phyloP scores from a whole-genome alignment of 35 echinoderm and acorn worm genomes.

The Ophiothrix spiculata region DNA sequence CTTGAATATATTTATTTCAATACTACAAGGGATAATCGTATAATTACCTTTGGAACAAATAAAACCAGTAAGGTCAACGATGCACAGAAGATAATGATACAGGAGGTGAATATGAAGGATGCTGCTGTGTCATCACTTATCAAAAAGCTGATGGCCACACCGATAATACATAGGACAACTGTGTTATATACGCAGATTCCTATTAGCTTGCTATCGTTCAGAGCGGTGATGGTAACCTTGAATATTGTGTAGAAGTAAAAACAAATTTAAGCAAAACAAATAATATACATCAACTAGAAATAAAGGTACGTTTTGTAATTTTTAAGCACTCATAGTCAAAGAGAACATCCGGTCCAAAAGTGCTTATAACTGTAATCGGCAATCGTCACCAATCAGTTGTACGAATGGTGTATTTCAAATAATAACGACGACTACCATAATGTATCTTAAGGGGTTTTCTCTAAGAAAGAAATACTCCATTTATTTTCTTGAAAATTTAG shows the following conservation, averaged over 20 bases:
- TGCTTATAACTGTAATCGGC: background rate
- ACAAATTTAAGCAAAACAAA: background rate
- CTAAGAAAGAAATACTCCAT: too few relatives aligned
- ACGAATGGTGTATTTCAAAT: too few relatives aligned
- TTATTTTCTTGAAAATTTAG: too few relatives aligned
- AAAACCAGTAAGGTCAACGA: constrained; percentile 47
- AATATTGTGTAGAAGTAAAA: background rate
- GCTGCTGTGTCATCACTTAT: constrained; percentile 36
- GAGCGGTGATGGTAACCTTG: constrained; percentile 62
- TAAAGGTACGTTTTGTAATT: background rate
- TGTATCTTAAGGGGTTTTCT: too few relatives aligned
- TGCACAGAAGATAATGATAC: constrained; percentile 60
- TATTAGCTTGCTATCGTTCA: constrained; percentile 77
- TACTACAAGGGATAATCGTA: too few relatives aligned
- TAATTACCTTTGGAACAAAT: constrained; percentile 67
- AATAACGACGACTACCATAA: too few relatives aligned
- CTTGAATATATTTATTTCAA: too few relatives aligned
- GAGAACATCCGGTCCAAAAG: background rate
- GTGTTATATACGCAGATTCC: constrained; percentile 81
- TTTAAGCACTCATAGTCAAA: background rate
- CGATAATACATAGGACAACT: constrained; percentile 61
- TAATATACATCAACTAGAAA: background rate
- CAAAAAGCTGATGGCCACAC: constrained; percentile 48
- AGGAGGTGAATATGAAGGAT: constrained; percentile 49
- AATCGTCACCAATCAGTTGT: background rate